phyloP scores from a whole-genome alignment of 1,140 invertebrate species.

The Acromyrmex charruanus region DNA sequence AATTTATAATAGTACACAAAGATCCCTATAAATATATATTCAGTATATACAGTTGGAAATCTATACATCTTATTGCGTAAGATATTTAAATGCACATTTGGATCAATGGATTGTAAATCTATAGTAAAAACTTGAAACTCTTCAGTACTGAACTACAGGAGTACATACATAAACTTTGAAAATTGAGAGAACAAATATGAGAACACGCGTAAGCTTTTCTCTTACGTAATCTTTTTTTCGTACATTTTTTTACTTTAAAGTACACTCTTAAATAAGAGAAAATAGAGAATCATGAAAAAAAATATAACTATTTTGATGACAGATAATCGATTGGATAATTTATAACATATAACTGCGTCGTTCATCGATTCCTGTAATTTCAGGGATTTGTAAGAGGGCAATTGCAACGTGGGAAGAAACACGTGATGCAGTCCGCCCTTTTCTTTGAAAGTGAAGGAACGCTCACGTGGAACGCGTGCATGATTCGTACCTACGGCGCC shows the following conservation, averaged over 20 bases:
- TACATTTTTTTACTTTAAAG: not conserved
- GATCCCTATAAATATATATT: not conserved
- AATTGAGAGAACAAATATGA: not conserved
- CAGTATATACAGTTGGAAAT: not conserved
- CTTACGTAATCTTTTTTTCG: not conserved
- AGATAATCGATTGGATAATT: not conserved
- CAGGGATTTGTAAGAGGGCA: not conserved
- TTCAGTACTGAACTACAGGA: not conserved
- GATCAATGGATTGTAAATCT: not conserved
- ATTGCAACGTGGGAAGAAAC: not conserved
- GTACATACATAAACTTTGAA: not conserved
- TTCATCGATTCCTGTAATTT: not conserved
- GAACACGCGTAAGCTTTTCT: not conserved
- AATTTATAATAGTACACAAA: not conserved
- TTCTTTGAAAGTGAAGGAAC: constrained; percentile 13
- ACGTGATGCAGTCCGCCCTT: not conserved
- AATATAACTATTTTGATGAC: not conserved
- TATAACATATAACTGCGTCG: not conserved
- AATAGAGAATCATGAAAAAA: not conserved
- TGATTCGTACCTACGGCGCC: not conserved
- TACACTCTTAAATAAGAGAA: not conserved
- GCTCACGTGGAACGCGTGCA: constrained; percentile 16
- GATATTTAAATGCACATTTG: too few relatives aligned
- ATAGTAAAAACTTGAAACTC: not conserved
- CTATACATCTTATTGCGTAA: not conserved